A percentile compares a stretch with the other conserved stretches of the same genome.
These are phyloP conservation scores for Donacobius atricapilla DNA, from an alignment of 2,113 vertebrate species.

Conservation along the genomic window DNA sequence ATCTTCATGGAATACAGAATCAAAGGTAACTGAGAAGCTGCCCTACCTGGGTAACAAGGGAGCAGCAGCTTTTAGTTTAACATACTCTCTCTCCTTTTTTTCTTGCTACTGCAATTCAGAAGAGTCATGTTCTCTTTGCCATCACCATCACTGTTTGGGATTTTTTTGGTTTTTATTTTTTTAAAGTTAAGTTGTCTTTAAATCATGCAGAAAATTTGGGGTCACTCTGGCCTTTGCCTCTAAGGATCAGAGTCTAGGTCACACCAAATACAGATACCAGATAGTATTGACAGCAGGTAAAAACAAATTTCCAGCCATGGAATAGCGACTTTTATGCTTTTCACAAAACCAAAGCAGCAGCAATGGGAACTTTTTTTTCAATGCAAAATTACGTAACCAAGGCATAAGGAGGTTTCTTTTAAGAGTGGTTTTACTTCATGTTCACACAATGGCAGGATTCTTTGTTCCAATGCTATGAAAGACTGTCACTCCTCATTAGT, in stretches of 20 bases:
- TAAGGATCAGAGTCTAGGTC: background rate
- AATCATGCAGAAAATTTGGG: background rate
- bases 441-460: background rate
- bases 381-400: background rate
- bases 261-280: background rate
- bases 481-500: background rate
- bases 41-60: background rate
- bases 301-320: background rate
- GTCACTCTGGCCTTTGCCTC: background rate
- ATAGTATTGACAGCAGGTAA: background rate
- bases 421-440: background rate
- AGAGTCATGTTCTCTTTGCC: background rate
- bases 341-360: background rate
- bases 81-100: background rate
- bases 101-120: background rate
- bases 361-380: background rate
- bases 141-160: fast-evolving
- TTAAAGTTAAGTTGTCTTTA: background rate
- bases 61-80: background rate
- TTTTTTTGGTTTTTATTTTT: no score
- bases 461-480: background rate
- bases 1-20: background rate
- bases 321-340: background rate
- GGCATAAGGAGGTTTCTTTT: background rate
- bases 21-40: background rate